Evolutionary conservation across 2,113 vertebrate genomes (phyloP), one percentile per base, ranked within the genome.

Genomic region (Phainopepla nitens): DNA sequence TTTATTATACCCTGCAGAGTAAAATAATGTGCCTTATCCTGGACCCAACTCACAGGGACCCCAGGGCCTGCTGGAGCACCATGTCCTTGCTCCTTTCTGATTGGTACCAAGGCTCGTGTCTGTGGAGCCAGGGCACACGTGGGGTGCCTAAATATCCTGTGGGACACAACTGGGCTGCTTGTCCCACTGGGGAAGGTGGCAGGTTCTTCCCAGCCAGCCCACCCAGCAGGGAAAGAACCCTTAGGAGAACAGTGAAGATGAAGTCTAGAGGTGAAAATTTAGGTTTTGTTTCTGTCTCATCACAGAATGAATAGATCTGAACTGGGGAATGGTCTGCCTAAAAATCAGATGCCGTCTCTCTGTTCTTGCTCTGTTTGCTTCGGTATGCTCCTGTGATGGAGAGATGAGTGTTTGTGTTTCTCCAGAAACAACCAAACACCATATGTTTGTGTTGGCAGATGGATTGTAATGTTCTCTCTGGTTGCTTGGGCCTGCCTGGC

Each of bases 41-140:
- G 28, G 28, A 49, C 31, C 13, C 19, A 71, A 31, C 13, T 68
- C 6, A 0, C 16, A 11, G 6, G 12, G 24, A 35, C 15, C 15
- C 31, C 3, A 3, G 14, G 25, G 20, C 31, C 18, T 58, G 13
- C 44, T 79, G 61, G 24, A 93, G 35, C 49, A 71, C 56, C 1
- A 2, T 6, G 10, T 68, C 6, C 11, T 31, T 58, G 7, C 16
- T 51, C 31, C 25, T 39, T 77, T 72, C 17, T 89, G 31, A 10
- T 17, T 33, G 21, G 36, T 58, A 65, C 24, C 39, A 27, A 29
- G 13, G 24, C 29, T 89, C 22, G 1, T 2, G 0, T 53, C 28
- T 13, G n/a, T 54, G 17, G 28, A 53, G 47, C 8, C 1, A 0
- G 20, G 15, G 23, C 2, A 0, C 9, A 14, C 0, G 0, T 1